Percentiles rank a stretch among this genome's conserved stretches.
These are phyloP conservation scores for Muschampia plurimacula DNA, from an alignment of 2,888 invertebrate species.

Conservation along the genomic window DNA sequence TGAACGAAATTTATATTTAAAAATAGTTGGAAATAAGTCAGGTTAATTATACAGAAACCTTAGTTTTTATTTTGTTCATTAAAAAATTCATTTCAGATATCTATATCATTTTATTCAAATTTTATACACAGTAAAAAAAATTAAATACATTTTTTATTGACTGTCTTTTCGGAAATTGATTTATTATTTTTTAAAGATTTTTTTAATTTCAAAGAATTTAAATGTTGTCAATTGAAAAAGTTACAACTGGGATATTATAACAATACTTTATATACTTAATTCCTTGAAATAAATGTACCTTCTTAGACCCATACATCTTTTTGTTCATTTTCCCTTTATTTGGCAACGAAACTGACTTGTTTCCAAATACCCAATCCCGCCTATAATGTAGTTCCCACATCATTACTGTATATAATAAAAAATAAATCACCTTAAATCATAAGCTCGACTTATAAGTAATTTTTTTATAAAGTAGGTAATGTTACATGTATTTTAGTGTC, in stretches of 20 bases:
- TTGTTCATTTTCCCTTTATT: conserved; percentile 1
- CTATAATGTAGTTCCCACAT: conserved; percentile 19
- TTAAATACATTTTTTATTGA: too few species aligned
- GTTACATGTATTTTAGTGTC: background rate
- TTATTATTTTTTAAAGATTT: too few species aligned
- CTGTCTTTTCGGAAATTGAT: too few species aligned
- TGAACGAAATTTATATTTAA: conserved; percentile 35
- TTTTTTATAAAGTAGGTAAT: background rate
- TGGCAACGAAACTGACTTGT: conserved; percentile 19
- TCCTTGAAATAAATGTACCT: background rate
- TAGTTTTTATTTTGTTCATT: too few species aligned
- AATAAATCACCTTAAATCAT: background rate
- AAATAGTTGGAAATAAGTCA: conserved; percentile 33
- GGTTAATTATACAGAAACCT: background rate
- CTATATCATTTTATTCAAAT: too few species aligned
- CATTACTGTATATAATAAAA: conserved; percentile 7
- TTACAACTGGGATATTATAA: too few species aligned
- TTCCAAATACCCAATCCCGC: conserved; percentile 25
- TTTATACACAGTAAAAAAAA: background rate
- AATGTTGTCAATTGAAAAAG: too few species aligned
- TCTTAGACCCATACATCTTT: conserved; percentile 4
- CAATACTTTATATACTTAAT: background rate
- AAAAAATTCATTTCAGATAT: too few species aligned
- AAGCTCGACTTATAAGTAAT: conserved; percentile 17
- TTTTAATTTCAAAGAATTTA: too few species aligned